phyloP scores from a whole-genome alignment of 2,113 vertebrate genomes.

The Plotosus lineatus region DNA sequence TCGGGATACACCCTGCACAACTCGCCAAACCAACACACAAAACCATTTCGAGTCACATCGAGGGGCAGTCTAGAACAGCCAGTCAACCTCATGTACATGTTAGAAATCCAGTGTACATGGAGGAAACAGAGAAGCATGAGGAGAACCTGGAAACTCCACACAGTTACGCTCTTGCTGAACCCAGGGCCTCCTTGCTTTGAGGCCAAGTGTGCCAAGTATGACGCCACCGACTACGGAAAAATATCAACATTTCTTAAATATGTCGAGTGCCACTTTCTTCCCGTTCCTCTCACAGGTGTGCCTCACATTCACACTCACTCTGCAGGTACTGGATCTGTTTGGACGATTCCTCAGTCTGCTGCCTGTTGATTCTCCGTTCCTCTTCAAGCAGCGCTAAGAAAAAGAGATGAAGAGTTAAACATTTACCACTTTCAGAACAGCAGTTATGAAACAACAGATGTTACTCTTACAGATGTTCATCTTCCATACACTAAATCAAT shows the following conservation, averaged over 20 bases:
- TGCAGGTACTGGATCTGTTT: conserved; percentile 95
- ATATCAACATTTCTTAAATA: background rate
- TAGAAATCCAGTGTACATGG: no score
- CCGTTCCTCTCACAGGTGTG: background rate
- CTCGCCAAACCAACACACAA: no score
- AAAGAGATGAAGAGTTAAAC: conserved; percentile 41
- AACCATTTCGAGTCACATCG: no score
- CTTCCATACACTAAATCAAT: background rate
- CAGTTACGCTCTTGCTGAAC: no score
- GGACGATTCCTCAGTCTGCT: conserved; percentile 88
- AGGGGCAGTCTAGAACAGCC: no score
- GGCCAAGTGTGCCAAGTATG: no score
- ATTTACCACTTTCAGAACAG: background rate
- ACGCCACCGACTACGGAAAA: no score
- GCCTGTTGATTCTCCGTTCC: conserved; percentile 84
- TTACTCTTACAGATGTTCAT: background rate
- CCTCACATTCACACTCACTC: conserved; percentile 72
- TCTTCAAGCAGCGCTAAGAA: conserved; percentile 89
- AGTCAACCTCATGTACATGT: no score
- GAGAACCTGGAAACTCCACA: no score
- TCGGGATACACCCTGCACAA: no score
- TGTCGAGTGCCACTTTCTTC: background rate
- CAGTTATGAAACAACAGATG: background rate
- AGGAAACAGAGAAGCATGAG: no score
- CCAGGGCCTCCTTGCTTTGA: no score